Evolutionary conservation across 2,888 invertebrate genomes (phyloP).

Genomic region (Campoplex nolae): DNA sequence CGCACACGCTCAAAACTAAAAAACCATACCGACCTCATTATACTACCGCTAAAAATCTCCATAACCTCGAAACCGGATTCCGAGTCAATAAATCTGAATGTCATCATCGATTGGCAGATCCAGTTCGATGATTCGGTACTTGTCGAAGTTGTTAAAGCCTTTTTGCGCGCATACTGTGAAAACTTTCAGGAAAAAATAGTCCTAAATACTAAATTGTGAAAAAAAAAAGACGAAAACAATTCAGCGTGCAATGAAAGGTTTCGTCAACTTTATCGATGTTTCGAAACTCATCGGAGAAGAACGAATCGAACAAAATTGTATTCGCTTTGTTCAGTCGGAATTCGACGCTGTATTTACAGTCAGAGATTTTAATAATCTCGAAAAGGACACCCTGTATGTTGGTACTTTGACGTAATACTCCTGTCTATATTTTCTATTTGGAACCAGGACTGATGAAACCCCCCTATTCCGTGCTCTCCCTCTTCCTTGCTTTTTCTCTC

Average conservation of each 20-base stretch:
- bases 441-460: conserved; percentile 28
- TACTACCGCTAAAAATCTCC: too few species aligned
- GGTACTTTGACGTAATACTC: background rate
- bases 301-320: too few species aligned
- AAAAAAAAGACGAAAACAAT: background rate
- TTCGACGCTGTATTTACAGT: background rate
- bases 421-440: conserved; percentile 39
- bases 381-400: conserved; percentile 3
- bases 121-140: too few species aligned
- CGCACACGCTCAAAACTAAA: too few species aligned
- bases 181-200: background rate
- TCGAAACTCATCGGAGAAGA: background rate
- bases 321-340: background rate
- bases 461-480: background rate
- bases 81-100: background rate
- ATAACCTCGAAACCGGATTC: too few species aligned
- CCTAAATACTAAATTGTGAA: background rate
- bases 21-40: too few species aligned
- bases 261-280: background rate
- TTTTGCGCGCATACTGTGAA: background rate
- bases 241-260: background rate
- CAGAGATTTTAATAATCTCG: background rate
- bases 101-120: too few species aligned
- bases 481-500: conserved; percentile 6
- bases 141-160: too few species aligned